Conservation (phyloP, 2,888 invertebrate species). For the Lycia hirtaria region DNA sequence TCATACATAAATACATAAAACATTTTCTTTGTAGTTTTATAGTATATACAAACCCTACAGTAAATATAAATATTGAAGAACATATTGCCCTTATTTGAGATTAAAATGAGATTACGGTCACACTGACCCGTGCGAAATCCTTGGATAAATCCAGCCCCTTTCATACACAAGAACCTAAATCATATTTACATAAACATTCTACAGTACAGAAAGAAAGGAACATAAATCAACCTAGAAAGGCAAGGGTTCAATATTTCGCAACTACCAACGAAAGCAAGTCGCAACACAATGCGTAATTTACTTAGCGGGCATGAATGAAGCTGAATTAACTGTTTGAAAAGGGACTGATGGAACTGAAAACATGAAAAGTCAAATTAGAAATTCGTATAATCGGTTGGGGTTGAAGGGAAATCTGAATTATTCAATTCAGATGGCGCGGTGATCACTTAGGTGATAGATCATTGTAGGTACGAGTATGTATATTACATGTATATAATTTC, state of each 20-base stretch:
- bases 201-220: constrained; percentile 33
- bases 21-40: no score
- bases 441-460: no score
- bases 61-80: neutral
- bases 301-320: constrained; percentile 31
- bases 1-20: no score
- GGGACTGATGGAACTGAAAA: constrained; percentile 13
- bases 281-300: constrained; percentile 49
- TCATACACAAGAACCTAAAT: neutral
- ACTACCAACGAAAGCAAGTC: constrained; percentile 17
- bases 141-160: constrained; percentile 4
- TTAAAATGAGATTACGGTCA: neutral
- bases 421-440: neutral
- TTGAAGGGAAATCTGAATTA: neutral
- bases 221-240: constrained; percentile 49
- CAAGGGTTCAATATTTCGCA: constrained; percentile 47
- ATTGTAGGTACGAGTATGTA: no score
- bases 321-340: constrained; percentile 28
- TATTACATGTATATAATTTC: no score
- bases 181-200: constrained; percentile 30
- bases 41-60: no score
- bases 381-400: constrained; percentile 12
- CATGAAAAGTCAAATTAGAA: constrained; percentile 18
- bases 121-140: neutral
- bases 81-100: neutral